A percentile compares a stretch with the other conserved stretches of the same genome.
These are phyloP conservation scores for Tipula confusa DNA, from an alignment of 2,888 invertebrate species.

Conservation along the genomic window DNA sequence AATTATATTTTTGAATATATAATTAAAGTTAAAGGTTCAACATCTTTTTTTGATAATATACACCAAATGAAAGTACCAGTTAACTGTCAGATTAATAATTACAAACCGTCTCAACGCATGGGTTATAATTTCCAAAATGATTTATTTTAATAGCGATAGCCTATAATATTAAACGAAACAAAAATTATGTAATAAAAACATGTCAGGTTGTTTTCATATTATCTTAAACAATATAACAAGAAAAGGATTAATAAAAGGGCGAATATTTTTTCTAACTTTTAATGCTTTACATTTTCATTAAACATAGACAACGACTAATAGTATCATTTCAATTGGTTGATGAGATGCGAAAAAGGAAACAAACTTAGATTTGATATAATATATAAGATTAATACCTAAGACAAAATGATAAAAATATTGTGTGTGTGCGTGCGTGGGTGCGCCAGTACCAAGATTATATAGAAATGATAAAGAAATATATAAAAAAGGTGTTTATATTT, in stretches of 20 bases:
- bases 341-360: not conserved
- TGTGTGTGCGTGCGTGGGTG: not conserved
- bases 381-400: not conserved
- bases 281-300: not conserved
- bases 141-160: not conserved
- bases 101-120: not conserved
- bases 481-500: slow-evolving; percentile 25
- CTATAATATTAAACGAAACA: not conserved
- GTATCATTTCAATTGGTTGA: slow-evolving; percentile 5
- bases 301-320: not conserved
- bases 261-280: not conserved
- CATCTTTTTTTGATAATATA: too few species aligned
- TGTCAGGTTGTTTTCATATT: slow-evolving; percentile 25
- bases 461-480: slow-evolving; percentile 5
- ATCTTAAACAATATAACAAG: not conserved
- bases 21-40: too few species aligned
- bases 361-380: not conserved
- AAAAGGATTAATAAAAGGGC: slow-evolving; percentile 20
- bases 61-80: too few species aligned
- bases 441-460: not conserved
- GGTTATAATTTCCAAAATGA: not conserved
- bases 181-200: slow-evolving; percentile 14
- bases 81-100: too few species aligned
- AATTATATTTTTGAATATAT: too few species aligned
- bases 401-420: not conserved